A percentile compares a stretch with the other conserved stretches of the same genome.
Evolutionary conservation across 2,113 vertebrate genomes (phyloP).

Genomic region (Mirounga angustirostris): DNA sequence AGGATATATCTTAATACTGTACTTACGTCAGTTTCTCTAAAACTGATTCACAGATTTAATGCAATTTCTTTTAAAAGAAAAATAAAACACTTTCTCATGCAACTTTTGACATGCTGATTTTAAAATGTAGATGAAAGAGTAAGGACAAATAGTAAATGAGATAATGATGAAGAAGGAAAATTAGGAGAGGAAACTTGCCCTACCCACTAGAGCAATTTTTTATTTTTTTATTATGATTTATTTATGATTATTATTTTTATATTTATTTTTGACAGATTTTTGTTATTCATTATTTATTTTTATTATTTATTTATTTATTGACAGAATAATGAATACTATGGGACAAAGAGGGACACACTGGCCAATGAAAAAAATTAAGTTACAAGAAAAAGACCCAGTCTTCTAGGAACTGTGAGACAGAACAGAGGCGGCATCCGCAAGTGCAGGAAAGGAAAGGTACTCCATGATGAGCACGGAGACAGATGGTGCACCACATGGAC

Average conservation of each 20-base stretch:
- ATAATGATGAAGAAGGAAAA: not conserved
- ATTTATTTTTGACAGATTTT: no score
- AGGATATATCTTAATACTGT: not conserved
- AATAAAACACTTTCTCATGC: not conserved
- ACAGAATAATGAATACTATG: not conserved
- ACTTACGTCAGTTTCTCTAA: not conserved
- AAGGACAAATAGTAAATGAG: not conserved
- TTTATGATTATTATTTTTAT: no score
- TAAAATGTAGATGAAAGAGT: not conserved
- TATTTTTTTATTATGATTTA: no score
- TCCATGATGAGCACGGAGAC: rapidly evolving
- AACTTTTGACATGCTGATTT: not conserved
- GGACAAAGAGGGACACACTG: not conserved
- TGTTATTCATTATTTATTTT: no score
- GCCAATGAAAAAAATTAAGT: not conserved
- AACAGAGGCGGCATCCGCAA: no score
- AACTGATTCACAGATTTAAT: not conserved
- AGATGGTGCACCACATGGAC: no score
- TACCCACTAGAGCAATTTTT: no score
- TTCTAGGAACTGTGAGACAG: not conserved
- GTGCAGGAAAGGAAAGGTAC: not conserved
- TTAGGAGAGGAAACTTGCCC: not conserved
- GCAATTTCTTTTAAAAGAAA: not conserved
- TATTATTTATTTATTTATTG: no score
- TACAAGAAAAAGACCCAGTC: not conserved